Percentiles rank a stretch among this genome's conserved stretches.
Conservation (phyloP, 2,797 vertebrate species). For the Melanotaenia nigrans region DNA sequence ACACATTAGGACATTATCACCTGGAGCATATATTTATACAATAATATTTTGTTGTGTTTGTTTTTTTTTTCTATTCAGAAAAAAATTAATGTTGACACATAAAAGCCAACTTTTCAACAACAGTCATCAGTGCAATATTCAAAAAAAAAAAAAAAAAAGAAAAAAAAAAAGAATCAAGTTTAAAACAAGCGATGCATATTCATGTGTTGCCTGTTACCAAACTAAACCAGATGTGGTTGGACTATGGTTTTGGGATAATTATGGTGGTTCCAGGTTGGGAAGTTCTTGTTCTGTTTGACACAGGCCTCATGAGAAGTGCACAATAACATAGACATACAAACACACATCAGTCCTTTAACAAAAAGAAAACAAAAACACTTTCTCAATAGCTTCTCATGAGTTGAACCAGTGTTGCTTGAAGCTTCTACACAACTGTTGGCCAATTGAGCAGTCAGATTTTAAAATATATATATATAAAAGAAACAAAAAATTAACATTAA, state of each 20-base stretch:
- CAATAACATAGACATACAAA: conserved; percentile 25
- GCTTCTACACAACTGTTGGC: conserved; percentile 76
- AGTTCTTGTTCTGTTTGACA: conserved; percentile 53
- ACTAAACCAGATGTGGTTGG: conserved; percentile 63
- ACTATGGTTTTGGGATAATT: conserved; percentile 60
- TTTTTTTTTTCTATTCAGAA: conserved; percentile 84
- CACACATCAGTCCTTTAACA: conserved; percentile 16
- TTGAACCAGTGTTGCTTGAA: conserved; percentile 72
- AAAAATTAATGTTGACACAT: conserved; percentile 82
- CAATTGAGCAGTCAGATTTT: conserved; percentile 77
- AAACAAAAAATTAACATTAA: conserved; percentile 49
- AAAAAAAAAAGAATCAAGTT: conserved; percentile 80
- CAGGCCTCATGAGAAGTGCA: conserved; percentile 59
- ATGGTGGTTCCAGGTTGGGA: conserved; percentile 70
- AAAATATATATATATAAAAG: conserved; percentile 21
- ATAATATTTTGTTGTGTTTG: conserved; percentile 84
- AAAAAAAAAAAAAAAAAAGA: conserved; percentile 41
- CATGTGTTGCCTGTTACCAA: conserved; percentile 78
- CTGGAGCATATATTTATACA: conserved; percentile 86
- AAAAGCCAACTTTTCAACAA: conserved; percentile 83
- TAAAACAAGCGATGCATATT: conserved; percentile 88
- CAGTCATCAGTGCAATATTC: conserved; percentile 94
- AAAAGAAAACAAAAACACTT: conserved; percentile 6
- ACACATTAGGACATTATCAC: conserved; percentile 83
- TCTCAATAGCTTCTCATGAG: conserved; percentile 67